These are phyloP conservation scores for Neoascia interrupta DNA, from an alignment of 2,888 invertebrate genomes.

Conservation along the genomic window DNA sequence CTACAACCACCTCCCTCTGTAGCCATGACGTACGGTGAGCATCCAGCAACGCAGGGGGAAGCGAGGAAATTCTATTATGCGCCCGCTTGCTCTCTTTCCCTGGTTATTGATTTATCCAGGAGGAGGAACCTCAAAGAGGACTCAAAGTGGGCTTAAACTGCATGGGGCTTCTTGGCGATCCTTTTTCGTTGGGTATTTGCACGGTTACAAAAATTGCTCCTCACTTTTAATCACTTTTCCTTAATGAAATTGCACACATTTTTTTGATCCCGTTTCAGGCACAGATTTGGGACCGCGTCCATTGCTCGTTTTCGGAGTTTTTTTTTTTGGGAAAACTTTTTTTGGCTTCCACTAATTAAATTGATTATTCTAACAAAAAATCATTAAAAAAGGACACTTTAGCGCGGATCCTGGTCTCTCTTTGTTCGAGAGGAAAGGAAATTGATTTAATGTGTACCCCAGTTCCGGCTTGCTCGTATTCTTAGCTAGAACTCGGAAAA, in stretches of 20 bases:
- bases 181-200: slow-evolving; percentile 2
- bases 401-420: not conserved
- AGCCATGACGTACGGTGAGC: slow-evolving; percentile 55
- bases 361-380: slow-evolving; percentile 11
- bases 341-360: slow-evolving; percentile 15
- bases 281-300: too few relatives aligned
- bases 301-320: too few relatives aligned
- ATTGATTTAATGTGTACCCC: slow-evolving; percentile 27
- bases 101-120: slow-evolving; percentile 65
- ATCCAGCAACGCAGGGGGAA: slow-evolving; percentile 36
- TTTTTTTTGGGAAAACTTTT: too few relatives aligned
- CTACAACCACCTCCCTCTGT: slow-evolving; percentile 66
- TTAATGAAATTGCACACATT: slow-evolving; percentile 18
- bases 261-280: too few relatives aligned
- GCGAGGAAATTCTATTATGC: slow-evolving; percentile 14
- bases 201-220: slow-evolving; percentile 35
- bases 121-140: slow-evolving; percentile 46
- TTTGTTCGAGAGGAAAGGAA: not conserved
- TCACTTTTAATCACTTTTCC: slow-evolving; percentile 17
- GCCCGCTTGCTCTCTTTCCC: slow-evolving; percentile 53
- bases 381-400: slow-evolving; percentile 12
- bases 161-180: too few relatives aligned
- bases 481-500: too few relatives aligned
- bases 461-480: slow-evolving; percentile 23
- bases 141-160: slow-evolving; percentile 48